Base-by-base conservation (phyloP, 2,113 vertebrate species). In the Trematomus loennbergii region DNA sequence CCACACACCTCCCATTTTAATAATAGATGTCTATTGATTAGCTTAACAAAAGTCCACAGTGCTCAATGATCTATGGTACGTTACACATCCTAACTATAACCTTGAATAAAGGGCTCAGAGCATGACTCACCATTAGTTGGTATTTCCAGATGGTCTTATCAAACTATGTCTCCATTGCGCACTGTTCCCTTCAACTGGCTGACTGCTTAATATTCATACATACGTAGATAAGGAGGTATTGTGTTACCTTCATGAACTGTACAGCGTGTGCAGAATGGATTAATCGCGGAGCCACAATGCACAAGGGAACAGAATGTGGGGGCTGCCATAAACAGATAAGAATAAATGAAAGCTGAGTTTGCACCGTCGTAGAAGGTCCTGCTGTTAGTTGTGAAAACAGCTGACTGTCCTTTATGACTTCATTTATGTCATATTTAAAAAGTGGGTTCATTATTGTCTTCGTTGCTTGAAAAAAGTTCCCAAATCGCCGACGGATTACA, bases 191-290 rank as follows among this genome's bases (percentile, higher is more conserved):
- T 66, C 73, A 73, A 55, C 64, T 3, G 76, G 72, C 70, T 8
- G 65, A 59, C 79, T 76, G 20, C 55, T 85, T 84, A 86, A 80
- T 87, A 88, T 90, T 82, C 83, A 81, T 78, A 66, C 73, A 81
- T 46, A 60, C 72, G 49, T 16, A 72, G 88, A 91, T 90, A 88
- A 87, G 82, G 74, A 73, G 55, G 63, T 78, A 75, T 87, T 89
- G 87, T 85, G 80, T 68, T 86, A 59, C 84, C 75, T 72, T 81
- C 73, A 74, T 54, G 29, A 59, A 84, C 59, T 78, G 79, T 73
- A 57, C 73, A 43, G 59, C 9, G 17, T 69, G 78, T 75, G 67
- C 76, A 68, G 63, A 75, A 89, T 68, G 80, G 78, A 89, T 91
- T 88, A 84, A 90, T 84, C 74, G 83, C 78, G 8, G 74, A 84